Evolutionary conservation across 2,888 invertebrate genomes (phyloP).

Genomic region (Cremastobaeus sp.): DNA sequence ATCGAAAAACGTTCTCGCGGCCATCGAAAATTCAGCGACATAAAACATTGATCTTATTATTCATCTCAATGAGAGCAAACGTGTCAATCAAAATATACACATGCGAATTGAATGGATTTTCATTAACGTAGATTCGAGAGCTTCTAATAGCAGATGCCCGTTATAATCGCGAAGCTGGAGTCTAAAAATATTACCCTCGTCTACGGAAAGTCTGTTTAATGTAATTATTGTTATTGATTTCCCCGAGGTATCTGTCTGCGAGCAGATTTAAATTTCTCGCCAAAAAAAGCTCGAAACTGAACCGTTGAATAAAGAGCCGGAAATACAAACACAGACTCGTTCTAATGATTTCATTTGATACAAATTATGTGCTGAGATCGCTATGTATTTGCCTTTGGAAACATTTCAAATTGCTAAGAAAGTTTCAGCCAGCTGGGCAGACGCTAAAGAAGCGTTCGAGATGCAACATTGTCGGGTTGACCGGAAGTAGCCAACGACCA

Average conservation of each 20-base stretch:
- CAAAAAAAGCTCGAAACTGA: not conserved
- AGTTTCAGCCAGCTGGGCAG: too few species aligned
- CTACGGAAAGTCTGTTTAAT: slow-evolving; percentile 41
- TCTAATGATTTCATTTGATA: not conserved
- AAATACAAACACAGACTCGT: not conserved
- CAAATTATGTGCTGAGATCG: too few species aligned
- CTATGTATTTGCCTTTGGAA: too few species aligned
- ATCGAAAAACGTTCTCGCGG: too few species aligned
- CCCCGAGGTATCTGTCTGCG: slow-evolving; percentile 21
- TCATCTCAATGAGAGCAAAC: too few species aligned
- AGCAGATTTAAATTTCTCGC: not conserved
- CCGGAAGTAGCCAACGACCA: slow-evolving; percentile 31
- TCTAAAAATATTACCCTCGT: slow-evolving; percentile 45
- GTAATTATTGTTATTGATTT: slow-evolving; percentile 44
- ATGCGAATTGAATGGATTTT: too few species aligned
- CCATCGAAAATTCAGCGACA: too few species aligned
- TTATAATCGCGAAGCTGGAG: too few species aligned
- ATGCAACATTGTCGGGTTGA: slow-evolving; percentile 27
- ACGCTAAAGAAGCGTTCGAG: slow-evolving; percentile 14
- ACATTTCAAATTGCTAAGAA: too few species aligned
- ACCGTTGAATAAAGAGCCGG: slow-evolving; percentile 3
- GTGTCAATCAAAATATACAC: too few species aligned
- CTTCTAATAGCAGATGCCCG: slow-evolving; percentile 27
- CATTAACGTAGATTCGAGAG: too few species aligned
- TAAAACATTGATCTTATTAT: too few species aligned